These are phyloP conservation scores for Hydropotes inermis DNA, from an alignment of 2,113 vertebrate genomes.

Conservation along the genomic window DNA sequence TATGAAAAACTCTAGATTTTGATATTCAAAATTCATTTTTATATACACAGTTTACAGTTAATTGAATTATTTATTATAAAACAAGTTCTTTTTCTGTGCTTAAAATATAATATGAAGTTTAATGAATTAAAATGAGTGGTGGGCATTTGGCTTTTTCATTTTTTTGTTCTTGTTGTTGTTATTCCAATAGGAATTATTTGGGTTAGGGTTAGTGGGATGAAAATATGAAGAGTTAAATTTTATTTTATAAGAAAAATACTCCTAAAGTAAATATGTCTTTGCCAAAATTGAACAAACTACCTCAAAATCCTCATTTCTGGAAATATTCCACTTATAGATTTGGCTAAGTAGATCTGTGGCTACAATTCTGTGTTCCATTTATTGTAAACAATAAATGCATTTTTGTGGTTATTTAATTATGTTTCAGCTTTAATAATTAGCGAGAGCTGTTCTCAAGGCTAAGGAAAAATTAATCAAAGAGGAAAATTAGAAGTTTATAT, in stretches of 20 bases:
- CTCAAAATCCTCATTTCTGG: neutral
- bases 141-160: neutral
- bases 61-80: neutral
- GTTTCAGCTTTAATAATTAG: neutral
- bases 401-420: neutral
- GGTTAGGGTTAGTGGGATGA: neutral
- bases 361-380: neutral
- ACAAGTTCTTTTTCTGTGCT: neutral
- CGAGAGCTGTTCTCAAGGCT: neutral
- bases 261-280: neutral
- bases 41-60: neutral
- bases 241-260: neutral
- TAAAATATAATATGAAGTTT: neutral
- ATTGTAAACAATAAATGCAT: neutral
- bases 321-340: neutral
- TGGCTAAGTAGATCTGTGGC: neutral
- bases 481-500: neutral
- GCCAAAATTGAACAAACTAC: neutral
- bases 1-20: neutral
- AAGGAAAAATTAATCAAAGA: neutral
- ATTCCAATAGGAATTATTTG: neutral
- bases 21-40: neutral
- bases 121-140: neutral
- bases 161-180: neutral
- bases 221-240: neutral